Evolutionary conservation across 2,113 vertebrate species (phyloP).

Genomic region (Rhipidura dahli): DNA sequence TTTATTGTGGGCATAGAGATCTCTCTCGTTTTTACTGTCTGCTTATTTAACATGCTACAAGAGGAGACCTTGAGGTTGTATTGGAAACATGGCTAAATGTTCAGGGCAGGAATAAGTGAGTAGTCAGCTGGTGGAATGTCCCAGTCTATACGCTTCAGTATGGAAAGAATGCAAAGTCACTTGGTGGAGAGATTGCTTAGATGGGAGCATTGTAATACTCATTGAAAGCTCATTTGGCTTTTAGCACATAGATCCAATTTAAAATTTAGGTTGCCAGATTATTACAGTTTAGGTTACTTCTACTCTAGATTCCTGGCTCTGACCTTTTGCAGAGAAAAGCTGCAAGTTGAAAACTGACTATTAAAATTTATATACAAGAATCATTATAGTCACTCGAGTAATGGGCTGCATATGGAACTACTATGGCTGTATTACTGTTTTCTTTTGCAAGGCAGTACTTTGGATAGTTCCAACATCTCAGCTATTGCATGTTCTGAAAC

Average conservation of each 20-base stretch:
- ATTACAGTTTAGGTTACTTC: not conserved
- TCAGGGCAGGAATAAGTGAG: not conserved
- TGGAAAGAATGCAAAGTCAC: not conserved
- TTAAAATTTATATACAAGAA: not conserved
- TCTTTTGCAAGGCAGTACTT: not conserved
- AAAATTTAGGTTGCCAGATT: not conserved
- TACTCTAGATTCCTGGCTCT: not conserved
- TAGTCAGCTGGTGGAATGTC: not conserved
- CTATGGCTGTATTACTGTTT: not conserved
- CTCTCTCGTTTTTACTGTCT: not conserved
- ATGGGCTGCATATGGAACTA: not conserved
- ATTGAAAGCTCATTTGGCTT: not conserved
- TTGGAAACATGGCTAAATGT: not conserved
- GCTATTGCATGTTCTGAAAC: not conserved
- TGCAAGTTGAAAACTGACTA: not conserved
- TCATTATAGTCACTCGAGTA: not conserved
- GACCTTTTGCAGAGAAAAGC: not conserved
- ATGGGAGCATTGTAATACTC: not conserved
- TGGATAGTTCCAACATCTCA: not conserved
- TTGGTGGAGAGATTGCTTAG: not conserved
- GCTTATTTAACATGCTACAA: not conserved
- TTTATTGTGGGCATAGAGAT: not conserved
- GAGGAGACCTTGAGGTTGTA: not conserved
- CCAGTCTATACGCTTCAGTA: rapidly evolving
- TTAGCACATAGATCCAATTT: not conserved